phyloP scores from a whole-genome alignment of 2,888 invertebrate genomes.

The Leptinotarsa peninsularis region DNA sequence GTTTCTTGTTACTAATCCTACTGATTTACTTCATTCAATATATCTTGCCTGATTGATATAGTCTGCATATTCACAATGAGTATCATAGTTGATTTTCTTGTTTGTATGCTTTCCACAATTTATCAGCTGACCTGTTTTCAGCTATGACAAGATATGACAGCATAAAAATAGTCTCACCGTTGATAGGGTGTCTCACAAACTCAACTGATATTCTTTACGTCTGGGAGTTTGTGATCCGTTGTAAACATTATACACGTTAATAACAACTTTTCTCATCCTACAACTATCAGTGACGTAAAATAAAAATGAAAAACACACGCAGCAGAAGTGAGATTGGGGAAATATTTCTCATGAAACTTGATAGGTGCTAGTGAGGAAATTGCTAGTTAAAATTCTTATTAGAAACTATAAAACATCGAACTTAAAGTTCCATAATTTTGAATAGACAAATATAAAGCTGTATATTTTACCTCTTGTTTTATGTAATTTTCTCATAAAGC shows the following conservation, averaged over 20 bases:
- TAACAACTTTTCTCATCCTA: neutral
- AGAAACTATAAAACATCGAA: neutral
- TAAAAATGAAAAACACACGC: neutral
- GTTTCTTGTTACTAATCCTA: too few species aligned
- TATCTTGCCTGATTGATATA: too few species aligned
- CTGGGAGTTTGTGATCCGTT: neutral
- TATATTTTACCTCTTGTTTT: neutral
- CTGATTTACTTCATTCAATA: too few species aligned
- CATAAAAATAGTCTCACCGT: too few species aligned
- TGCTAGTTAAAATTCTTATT: conserved; percentile 8
- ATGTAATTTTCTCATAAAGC: neutral
- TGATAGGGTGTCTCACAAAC: too few species aligned
- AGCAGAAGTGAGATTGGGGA: neutral
- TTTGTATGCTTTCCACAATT: too few species aligned
- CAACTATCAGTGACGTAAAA: neutral
- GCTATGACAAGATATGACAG: too few species aligned
- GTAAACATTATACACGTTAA: neutral
- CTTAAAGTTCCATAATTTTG: conserved; percentile 1
- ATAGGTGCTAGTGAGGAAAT: neutral
- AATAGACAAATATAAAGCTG: neutral
- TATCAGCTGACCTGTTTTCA: too few species aligned
- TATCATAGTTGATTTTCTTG: too few species aligned
- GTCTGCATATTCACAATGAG: too few species aligned
- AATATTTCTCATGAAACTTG: neutral
- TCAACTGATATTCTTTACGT: neutral